Percentiles rank a stretch among this genome's conserved stretches.
These are phyloP conservation scores for Lithophane ornitopus DNA, from an alignment of 2,888 invertebrate genomes.

Conservation along the genomic window DNA sequence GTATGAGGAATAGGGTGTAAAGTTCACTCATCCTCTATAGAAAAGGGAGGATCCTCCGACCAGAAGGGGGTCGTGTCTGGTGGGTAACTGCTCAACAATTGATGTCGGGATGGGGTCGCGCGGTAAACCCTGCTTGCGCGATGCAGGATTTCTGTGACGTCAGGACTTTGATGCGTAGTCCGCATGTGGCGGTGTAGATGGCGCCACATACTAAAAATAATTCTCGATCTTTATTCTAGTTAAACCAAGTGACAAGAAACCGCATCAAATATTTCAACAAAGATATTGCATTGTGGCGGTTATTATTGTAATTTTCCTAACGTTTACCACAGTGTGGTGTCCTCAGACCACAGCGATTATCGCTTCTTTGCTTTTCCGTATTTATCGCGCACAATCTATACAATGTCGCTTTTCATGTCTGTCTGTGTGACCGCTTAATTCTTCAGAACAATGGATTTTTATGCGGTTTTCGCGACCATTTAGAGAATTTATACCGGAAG, in stretches of 20 bases:
- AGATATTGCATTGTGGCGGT: slow-evolving; percentile 27
- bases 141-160: too few relatives aligned
- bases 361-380: slow-evolving; percentile 53
- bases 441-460: neutral
- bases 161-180: too few relatives aligned
- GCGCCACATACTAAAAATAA: neutral
- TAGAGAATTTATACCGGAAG: neutral
- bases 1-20: too few relatives aligned
- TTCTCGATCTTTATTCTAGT: neutral
- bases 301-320: slow-evolving; percentile 26
- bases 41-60: too few relatives aligned
- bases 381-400: slow-evolving; percentile 6
- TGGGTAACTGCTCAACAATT: too few relatives aligned
- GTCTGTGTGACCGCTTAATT: neutral
- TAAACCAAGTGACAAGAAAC: slow-evolving; percentile 8
- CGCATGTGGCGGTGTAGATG: too few relatives aligned
- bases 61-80: too few relatives aligned
- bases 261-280: neutral
- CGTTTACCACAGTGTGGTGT: slow-evolving; percentile 38
- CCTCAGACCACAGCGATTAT: slow-evolving; percentile 48
- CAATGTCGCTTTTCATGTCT: too few relatives aligned
- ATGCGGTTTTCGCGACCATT: rapidly evolving
- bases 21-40: too few relatives aligned
- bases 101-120: too few relatives aligned
- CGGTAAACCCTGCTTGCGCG: too few relatives aligned